Conservation (phyloP, 2,888 invertebrate species). For the Hipparchia semele region DNA sequence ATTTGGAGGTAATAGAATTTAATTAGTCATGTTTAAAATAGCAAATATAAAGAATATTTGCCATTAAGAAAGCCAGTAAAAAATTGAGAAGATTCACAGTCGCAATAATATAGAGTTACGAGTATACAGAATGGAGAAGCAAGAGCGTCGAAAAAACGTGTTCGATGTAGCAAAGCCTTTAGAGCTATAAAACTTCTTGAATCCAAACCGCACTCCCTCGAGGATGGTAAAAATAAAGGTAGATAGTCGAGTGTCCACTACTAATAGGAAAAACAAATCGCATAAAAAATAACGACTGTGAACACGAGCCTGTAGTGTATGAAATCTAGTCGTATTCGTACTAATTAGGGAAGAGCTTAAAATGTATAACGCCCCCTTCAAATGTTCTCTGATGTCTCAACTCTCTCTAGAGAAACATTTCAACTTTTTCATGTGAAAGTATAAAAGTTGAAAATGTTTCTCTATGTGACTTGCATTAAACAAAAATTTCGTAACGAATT, state of each 20-base stretch:
- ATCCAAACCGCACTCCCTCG: slow-evolving; percentile 21
- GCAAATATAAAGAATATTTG: no score
- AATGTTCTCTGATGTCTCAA: no score
- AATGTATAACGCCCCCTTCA: background rate
- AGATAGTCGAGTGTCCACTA: slow-evolving; percentile 16
- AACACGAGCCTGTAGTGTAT: background rate
- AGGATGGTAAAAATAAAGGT: slow-evolving; percentile 26
- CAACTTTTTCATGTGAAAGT: no score
- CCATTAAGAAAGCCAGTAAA: no score
- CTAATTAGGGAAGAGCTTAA: slow-evolving; percentile 15
- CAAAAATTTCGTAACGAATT: no score
- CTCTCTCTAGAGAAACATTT: no score
- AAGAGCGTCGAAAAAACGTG: background rate
- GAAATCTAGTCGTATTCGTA: background rate
- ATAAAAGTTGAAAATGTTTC: no score
- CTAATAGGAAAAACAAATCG: slow-evolving; percentile 34
- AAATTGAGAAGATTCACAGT: no score
- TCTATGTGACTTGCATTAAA: no score
- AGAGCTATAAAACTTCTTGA: slow-evolving; percentile 36
- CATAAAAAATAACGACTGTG: slow-evolving; percentile 26
- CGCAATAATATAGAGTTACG: no score
- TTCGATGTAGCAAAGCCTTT: slow-evolving; percentile 8
- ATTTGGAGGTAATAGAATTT: no score
- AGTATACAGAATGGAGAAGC: background rate
- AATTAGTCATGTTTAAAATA: no score